Conservation (phyloP, 2,888 invertebrate genomes). For the Phalera bucephala region DNA sequence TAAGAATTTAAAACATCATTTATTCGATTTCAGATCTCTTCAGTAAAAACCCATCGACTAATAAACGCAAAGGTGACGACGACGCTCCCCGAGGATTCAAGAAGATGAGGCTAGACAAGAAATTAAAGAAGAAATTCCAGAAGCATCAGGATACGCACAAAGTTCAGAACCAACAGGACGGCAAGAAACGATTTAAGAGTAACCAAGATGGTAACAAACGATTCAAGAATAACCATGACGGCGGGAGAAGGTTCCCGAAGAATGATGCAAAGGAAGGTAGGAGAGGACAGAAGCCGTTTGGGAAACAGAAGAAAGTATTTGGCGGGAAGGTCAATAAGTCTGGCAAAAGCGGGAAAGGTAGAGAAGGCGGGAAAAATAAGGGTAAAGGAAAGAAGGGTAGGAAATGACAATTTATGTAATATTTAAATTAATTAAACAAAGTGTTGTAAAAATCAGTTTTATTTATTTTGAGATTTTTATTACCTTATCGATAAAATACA, state of each 20-base stretch:
- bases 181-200: slow-evolving; percentile 36
- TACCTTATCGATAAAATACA: slow-evolving; percentile 10
- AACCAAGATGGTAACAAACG: slow-evolving; percentile 31
- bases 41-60: slow-evolving; percentile 46
- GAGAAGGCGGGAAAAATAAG: slow-evolving; percentile 35
- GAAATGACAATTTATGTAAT: slow-evolving; percentile 18
- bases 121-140: slow-evolving; percentile 64
- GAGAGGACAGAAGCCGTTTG: slow-evolving; percentile 34
- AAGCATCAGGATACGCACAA: slow-evolving; percentile 37
- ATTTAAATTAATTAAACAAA: slow-evolving; percentile 12
- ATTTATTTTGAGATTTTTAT: slow-evolving; percentile 12
- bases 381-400: slow-evolving; percentile 50
- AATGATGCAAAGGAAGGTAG: slow-evolving; percentile 23
- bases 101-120: slow-evolving; percentile 71
- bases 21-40: slow-evolving; percentile 58
- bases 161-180: slow-evolving; percentile 32
- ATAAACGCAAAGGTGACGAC: slow-evolving; percentile 62
- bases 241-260: slow-evolving; percentile 34
- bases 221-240: slow-evolving; percentile 35
- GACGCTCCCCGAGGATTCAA: slow-evolving; percentile 67
- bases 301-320: slow-evolving; percentile 62
- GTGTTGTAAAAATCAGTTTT: slow-evolving; percentile 12
- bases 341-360: slow-evolving; percentile 44
- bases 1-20: too few species aligned
- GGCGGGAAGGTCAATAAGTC: slow-evolving; percentile 66